Base-by-base conservation (phyloP, 2,888 invertebrate genomes). In the Lasiommata megera region DNA sequence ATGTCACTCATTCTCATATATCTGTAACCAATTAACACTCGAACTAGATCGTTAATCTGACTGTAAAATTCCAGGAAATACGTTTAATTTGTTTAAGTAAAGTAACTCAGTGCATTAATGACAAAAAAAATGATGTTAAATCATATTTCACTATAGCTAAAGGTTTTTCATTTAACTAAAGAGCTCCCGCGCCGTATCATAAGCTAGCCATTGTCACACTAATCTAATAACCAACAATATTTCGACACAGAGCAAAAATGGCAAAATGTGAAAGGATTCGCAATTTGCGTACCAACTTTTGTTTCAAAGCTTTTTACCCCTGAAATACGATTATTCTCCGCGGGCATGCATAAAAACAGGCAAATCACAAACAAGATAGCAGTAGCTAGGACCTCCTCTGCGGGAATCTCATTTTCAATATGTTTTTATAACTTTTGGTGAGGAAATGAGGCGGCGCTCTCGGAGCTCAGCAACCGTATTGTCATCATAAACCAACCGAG, bases 351-450 rank as follows among this genome's bases (percentile, higher is more conserved):
- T 85, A 88, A 87, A 88, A 88, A 87, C 81, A 80, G 80, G 81
- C 82, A 82, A 88, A 87, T 88, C 83, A 83, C 87, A 78, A 87
- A 90, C 87, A 85, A 88, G 89, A 89, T 88, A 88, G 85, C 86
- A 85, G 82, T 88, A 77, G 79, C 79, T 79, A 78, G 83, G 86
- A 81, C 80, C 81, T 84, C 78, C 79, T 76, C 74, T 71, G 79
- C 77, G 82, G 76, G 87, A 84, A 89, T 89, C 89, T 89, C 87
- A 88, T 90, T 89, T 90, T 89, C 90, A 90, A 90, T 90, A 90
- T 89, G 90, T 89, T 89, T 90, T 90, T 89, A 90, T 90, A 89
- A 89, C 89, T 89, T 88, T 88, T 82, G 74, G 84, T 82, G 79
- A 86, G 90, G 89, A 90, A 89, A 90, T 90, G 88, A 89, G 89